A percentile compares a stretch with the other conserved stretches of the same genome.
Evolutionary conservation across 2,888 invertebrate species (phyloP).

Genomic region (Sabatieria punctata): DNA sequence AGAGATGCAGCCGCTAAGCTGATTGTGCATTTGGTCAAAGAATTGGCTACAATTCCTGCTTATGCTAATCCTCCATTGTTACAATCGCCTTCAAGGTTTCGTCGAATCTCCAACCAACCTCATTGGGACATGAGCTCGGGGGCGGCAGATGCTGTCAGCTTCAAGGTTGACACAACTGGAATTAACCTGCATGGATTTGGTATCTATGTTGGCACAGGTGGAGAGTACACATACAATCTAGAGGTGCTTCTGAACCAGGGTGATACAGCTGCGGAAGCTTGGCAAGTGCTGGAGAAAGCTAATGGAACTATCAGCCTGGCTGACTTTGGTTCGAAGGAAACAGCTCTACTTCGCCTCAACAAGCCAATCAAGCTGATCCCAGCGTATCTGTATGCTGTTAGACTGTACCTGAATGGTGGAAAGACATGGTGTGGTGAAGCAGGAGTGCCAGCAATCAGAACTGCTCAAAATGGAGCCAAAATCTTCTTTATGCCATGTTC

Average conservation of each 20-base stretch:
- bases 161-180: slow-evolving; percentile 61
- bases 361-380: slow-evolving; percentile 44
- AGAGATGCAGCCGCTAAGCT: slow-evolving; percentile 15
- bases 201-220: slow-evolving; percentile 73
- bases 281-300: slow-evolving; percentile 11
- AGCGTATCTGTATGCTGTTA: slow-evolving; percentile 59
- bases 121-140: slow-evolving; percentile 96
- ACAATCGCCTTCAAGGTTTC: slow-evolving; percentile 73
- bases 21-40: slow-evolving; percentile 46
- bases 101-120: slow-evolving; percentile 66
- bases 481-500: slow-evolving; percentile 80
- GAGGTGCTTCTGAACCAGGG: slow-evolving; percentile 50
- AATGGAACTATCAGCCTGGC: slow-evolving; percentile 43
- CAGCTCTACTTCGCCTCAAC: slow-evolving; percentile 75
- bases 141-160: slow-evolving; percentile 70
- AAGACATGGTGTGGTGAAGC: slow-evolving; percentile 87
- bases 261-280: slow-evolving; percentile 10
- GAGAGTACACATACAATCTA: slow-evolving; percentile 62
- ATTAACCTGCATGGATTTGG: slow-evolving; percentile 59
- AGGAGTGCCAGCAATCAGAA: slow-evolving; percentile 58
- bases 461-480: slow-evolving; percentile 76
- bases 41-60: slow-evolving; percentile 43
- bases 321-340: slow-evolving; percentile 60
- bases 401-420: slow-evolving; percentile 58
- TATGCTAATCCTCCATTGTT: slow-evolving; percentile 46